Evolutionary conservation across 2,797 vertebrate species (phyloP), one percentile per base, ranked within the genome.

Genomic region (Trachurus trachurus): DNA sequence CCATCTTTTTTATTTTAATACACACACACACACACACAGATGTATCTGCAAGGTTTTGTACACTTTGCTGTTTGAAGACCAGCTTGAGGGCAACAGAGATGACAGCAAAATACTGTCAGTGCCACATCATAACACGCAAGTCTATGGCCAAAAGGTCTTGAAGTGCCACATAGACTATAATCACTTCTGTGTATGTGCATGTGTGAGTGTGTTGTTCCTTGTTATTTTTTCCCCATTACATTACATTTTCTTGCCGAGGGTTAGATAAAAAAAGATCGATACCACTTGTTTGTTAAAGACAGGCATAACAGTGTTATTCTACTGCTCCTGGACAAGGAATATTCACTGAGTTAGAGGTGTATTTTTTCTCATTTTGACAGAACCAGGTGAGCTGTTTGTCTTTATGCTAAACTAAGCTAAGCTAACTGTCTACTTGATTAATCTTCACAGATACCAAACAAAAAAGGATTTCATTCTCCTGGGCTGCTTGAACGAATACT

Each of bases 141-240:
- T 11, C 53, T 57, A 56, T 76, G 31, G 82, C 80, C 77, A 83
- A 67, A 57, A 83, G 84, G 84, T 76, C 77, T 45, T 0, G 1
- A 69, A 66, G 62, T 78, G 80, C 42, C 74, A 80, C 26, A 22
- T 5, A 42, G 63, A 65, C 44, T 78, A 12, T 34, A 47, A 71
- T 74, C 76, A 57, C 68, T 64, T 69, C 1, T 0, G 31, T 71
- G 22, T 59, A 52, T 29, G n/a, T 70, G 2, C 74, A 31, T 64
- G n/a, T 64, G 26, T 26, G 26, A 26, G 65, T 61, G n/a, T 56
- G 31, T 47, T 60, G 42, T 29, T 44, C 42, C 47, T 44, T 69
- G 44, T 40, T 40, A 9, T 9, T 11, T 40, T 2, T 40, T 39
- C 10, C 2, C 2, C 9, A 40, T 40, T 34, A 34, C 31, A 34